phyloP scores from a whole-genome alignment of 35 echinoderm and acorn worm species.

The Hemicentrotus pulcherrimus region DNA sequence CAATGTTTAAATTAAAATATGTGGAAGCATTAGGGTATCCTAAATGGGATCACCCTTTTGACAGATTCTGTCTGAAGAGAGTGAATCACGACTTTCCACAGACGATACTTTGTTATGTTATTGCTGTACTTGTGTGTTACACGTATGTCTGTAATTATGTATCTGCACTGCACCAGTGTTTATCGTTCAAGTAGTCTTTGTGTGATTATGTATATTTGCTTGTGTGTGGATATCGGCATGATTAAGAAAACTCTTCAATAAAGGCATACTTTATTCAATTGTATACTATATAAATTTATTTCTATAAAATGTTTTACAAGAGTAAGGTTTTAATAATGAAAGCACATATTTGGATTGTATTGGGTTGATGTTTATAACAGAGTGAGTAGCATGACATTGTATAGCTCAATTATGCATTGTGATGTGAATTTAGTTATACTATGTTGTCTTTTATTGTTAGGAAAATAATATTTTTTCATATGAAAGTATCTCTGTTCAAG shows the following conservation, averaged over 20 bases:
- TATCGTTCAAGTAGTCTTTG: not conserved
- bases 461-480: too few species aligned
- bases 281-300: not conserved
- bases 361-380: not conserved
- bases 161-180: not conserved
- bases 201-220: not conserved
- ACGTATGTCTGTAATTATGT: not conserved
- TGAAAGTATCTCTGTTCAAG: too few species aligned
- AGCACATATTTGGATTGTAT: not conserved
- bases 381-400: not conserved
- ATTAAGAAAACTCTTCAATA: not conserved
- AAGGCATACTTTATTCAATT: not conserved
- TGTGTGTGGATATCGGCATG: not conserved
- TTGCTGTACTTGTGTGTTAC: not conserved
- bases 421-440: not conserved
- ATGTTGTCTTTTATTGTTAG: not conserved
- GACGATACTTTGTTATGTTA: not conserved
- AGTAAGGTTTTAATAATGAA: not conserved
- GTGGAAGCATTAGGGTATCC: not conserved
- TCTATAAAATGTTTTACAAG: not conserved
- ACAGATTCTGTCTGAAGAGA: not conserved
- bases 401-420: not conserved
- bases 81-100: not conserved
- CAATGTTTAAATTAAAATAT: not conserved
- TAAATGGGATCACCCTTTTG: not conserved